Evolutionary conservation across 2,888 invertebrate species (phyloP).

Genomic region (Aphodius sticticus): DNA sequence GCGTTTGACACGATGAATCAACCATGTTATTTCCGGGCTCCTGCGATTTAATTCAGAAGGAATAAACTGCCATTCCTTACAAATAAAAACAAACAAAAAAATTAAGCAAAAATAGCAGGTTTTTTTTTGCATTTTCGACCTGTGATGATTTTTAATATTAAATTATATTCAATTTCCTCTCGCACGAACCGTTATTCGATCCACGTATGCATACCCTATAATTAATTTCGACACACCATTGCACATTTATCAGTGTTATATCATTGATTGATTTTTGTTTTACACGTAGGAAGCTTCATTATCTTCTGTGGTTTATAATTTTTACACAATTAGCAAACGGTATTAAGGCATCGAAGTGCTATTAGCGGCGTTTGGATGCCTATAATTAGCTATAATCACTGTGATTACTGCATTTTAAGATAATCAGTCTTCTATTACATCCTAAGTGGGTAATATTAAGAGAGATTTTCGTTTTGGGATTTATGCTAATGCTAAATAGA

Average conservation of each 20-base stretch:
- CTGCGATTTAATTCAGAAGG: neutral
- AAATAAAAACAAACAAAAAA: too few species aligned
- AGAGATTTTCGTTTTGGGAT: neutral
- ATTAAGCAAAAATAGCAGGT: too few species aligned
- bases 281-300: neutral
- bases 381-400: neutral
- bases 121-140: too few species aligned
- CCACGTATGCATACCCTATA: too few species aligned
- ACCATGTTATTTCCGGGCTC: neutral
- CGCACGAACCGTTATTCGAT: too few species aligned
- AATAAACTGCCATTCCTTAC: too few species aligned
- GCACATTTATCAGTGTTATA: neutral
- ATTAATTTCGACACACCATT: neutral
- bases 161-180: too few species aligned
- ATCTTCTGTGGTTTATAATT: neutral
- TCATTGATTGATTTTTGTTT: neutral
- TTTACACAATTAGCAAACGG: neutral
- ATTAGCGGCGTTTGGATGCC: neutral
- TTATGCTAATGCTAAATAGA: neutral
- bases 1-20: neutral
- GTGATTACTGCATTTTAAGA: neutral
- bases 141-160: too few species aligned
- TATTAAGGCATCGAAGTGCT: neutral
- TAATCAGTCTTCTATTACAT: neutral
- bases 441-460: neutral